Base-by-base conservation (phyloP, 2,797 vertebrate genomes). In the Anableps anableps region DNA sequence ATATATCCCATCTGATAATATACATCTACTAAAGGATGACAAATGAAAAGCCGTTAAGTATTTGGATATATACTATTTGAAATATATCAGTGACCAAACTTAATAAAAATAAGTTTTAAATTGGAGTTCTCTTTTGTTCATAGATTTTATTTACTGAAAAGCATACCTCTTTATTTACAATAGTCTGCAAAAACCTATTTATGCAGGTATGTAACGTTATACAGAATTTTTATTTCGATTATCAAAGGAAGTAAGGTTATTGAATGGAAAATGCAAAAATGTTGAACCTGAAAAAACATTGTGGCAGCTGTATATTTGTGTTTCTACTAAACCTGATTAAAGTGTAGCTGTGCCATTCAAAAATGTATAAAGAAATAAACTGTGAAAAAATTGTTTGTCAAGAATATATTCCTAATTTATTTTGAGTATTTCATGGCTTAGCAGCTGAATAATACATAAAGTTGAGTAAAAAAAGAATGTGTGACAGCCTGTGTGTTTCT, bases 51-150 rank as follows among this genome's bases (percentile, higher is more conserved):
- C 29, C 43, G 38, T 43, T 72, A 31, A 29, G 16, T 19, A 51
- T 77, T 64, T 75, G 5, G 16, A 53, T 53, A 53, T 55, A 64
- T 64, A 64, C 4, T 17, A 62, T 62, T n/a, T 1, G 19, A 31
- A 51, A 45, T 53, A 34, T 11, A 78, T 34, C 29, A 72, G n/a
- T 3, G 55, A 11, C 9, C 38, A 72, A 74, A 68, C 38, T 38
- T 66, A 26, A 64, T 36, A 64, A 64, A 64, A 64, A 36, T 3
- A 64, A 38, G 62, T 77, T 60, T 73, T 82, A 66, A 73, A 47
- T 43, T 72, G 4, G 64, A 75, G 45, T 71, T 47, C 9, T 76
- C 4, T 78, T 29, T 55, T 38, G n/a, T 82, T 72, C n/a, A 4
- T 36, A 38, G 23, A 38, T 11, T 41, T 41, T 26, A 68, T 14